These are phyloP conservation scores for Drosophila anomalata DNA, from an alignment of 2,888 invertebrate species.

Conservation along the genomic window DNA sequence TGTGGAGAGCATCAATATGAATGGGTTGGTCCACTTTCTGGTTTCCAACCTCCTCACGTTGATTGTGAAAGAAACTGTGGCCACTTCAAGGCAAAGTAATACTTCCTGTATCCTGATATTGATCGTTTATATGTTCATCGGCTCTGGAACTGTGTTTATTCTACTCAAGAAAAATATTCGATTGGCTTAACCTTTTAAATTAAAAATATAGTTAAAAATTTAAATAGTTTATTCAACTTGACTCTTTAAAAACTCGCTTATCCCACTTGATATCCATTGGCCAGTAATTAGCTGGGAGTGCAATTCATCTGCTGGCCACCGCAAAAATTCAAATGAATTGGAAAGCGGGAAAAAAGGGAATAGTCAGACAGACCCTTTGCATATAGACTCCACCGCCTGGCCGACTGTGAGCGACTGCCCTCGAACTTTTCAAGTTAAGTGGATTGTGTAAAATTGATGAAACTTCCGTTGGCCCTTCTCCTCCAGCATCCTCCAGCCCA, in stretches of 20 bases:
- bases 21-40: neutral
- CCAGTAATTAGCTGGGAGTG: slow-evolving; percentile 11
- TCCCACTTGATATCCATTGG: neutral
- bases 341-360: neutral
- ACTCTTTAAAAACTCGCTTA: neutral
- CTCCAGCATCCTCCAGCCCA: slow-evolving; percentile 14
- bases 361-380: neutral
- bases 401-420: slow-evolving; percentile 24
- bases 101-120: neutral
- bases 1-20: neutral
- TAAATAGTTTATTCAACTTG: neutral
- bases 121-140: neutral
- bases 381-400: neutral
- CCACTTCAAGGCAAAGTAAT: neutral
- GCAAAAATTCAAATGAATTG: slow-evolving; percentile 35
- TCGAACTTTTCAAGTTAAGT: slow-evolving; percentile 46
- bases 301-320: neutral
- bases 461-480: slow-evolving; percentile 37
- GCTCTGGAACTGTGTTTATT: neutral
- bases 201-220: neutral
- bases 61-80: too few relatives aligned
- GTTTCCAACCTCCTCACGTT: too few relatives aligned
- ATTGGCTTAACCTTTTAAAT: neutral
- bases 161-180: neutral
- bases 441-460: slow-evolving; percentile 64